Conservation (phyloP, 2,113 vertebrate genomes). For the Zonotrichia leucophrys region DNA sequence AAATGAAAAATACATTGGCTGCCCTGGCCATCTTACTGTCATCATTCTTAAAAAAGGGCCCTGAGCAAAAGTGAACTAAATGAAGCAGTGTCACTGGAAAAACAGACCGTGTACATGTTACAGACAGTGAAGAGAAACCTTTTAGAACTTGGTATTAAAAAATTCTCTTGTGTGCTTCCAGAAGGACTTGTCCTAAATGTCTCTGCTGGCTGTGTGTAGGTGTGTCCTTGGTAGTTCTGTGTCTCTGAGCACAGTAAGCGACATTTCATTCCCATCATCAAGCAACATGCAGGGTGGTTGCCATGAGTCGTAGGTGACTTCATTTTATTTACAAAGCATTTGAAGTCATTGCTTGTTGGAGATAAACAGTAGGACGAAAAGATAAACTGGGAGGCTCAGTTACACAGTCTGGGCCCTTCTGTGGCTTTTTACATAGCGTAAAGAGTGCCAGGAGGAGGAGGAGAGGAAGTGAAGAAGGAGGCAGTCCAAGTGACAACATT, state of each 20-base stretch:
- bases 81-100: neutral
- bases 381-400: neutral
- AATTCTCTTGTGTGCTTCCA: neutral
- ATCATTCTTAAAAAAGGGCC: neutral
- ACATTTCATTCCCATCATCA: neutral
- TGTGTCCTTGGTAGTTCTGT: neutral
- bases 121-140: neutral
- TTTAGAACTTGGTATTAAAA: neutral
- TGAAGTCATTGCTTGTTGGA: neutral
- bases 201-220: neutral
- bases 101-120: neutral
- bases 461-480: neutral
- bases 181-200: neutral
- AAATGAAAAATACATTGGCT: neutral
- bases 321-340: neutral
- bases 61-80: neutral
- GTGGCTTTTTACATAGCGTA: neutral
- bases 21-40: neutral
- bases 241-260: neutral
- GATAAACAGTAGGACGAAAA: neutral
- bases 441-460: neutral
- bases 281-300: neutral
- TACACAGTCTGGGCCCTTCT: neutral
- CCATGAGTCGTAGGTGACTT: neutral
- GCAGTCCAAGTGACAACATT: neutral